Evolutionary conservation across 2,888 invertebrate genomes (phyloP), one percentile per base, ranked within the genome.

Genomic region (Zaprionus lineosus): DNA sequence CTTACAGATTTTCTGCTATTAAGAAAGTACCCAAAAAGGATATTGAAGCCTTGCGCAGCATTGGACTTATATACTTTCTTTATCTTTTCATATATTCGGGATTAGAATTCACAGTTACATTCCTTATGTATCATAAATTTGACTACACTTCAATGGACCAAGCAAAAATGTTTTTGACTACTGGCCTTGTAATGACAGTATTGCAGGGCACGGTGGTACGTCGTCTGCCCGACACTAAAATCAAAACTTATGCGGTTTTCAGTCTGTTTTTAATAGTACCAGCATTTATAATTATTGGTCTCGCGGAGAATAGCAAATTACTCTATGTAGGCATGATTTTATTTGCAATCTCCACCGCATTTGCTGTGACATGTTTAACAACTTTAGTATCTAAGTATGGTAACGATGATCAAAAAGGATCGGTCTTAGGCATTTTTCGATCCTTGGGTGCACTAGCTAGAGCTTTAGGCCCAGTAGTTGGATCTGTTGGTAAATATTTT

Each of bases 61-160:
- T 97, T 70, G 96, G 97, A 46, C 86, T 93, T 40, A 93, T 95
- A 34, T 96, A 96, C 89, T 99, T 99, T 89, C 90, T 97, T 6
- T 99, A 98, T 91, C 91, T 98, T 65, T 97, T 98, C 88, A 92
- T 98, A 59, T 98, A 98, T 90, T 98, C 98, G 47, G 99, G 98
- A 1, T 91, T 99, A 53, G 99, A 99, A 91, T 99, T 98, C 88
- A 99, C 99, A 0, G 91, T 99, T 24, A 98, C 98, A 47, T 99
- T 99, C 91, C 92, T 99, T 39, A 98, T 98, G 48, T 98, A 98
- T 91, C 94, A 97, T 84, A 93, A 95, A 28, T 98, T 98, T 89
- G 92, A 94, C 44, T 98, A 96, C 89, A 94, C 94, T 50, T 96
- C 98, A 36, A 96, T 98, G 95, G 96, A 98, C 90, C 99, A 99